Base-by-base conservation (phyloP, 2,113 vertebrate genomes). In the Anas platyrhynchos region DNA sequence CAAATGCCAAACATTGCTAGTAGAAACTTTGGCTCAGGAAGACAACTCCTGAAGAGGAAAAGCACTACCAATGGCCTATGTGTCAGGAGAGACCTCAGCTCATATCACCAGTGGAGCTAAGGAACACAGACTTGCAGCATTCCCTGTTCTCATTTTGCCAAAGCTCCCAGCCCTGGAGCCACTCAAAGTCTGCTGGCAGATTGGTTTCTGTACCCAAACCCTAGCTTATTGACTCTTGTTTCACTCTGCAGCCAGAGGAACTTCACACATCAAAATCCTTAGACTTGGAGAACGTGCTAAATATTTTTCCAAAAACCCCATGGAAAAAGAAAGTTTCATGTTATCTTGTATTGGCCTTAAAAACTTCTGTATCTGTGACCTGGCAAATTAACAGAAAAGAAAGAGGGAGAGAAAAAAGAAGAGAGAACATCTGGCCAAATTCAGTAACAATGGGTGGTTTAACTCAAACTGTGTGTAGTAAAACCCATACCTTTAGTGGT, bases 401-500 rank as follows among this genome's bases (percentile, higher is more conserved):
- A 65, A 26, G 36, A 29, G 16, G 44, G 16, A 52, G 26, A 13
- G 32, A 5, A 10, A 21, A 38, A 41, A 41, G 8, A 34, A 10
- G 3, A 78, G 12, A 74, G 15, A 26, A 23, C 0, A 50, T 52
- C 31, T 16, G 88, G 43, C 21, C 62, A 44, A 73, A 69, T 81
- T 16, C 2, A 55, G 25, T 55, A 27, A 66, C 27, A 43, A 41
- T 7, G 44, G 11, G 34, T 44, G 1, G 0, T 34, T 41, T 29
- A 81, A 43, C 13, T 58, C 11, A 7, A 69, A n/a, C 21, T 2
- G 4, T 14, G 10, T 13, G 12, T 3, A 4, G 44, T 43, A 59
- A 88, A 72, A 48, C 31, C 72, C 52, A 0, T 97, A 99, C 99
- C 98, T 98, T 98, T 7, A 99, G 98, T 25, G 98, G 98, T 29